These are phyloP conservation scores for Papilio polyxenes DNA, from an alignment of 1,140 invertebrate species.

Conservation along the genomic window DNA sequence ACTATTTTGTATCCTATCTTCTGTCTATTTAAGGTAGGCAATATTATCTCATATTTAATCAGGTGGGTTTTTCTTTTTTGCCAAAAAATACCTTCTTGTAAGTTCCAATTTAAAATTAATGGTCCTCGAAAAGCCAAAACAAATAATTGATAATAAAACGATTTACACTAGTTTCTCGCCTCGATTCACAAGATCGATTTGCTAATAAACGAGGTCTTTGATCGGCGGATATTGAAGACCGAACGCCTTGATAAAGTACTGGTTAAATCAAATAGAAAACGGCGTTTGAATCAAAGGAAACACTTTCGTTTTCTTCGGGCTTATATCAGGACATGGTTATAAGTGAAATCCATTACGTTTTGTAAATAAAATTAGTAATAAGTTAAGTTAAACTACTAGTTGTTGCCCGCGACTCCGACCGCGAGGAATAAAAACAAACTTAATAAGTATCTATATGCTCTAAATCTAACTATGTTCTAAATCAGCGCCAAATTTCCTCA, in stretches of 20 bases:
- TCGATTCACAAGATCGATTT: conserved; percentile 11
- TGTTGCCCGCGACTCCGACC: too few relatives aligned
- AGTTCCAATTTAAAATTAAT: neutral
- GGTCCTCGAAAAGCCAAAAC: neutral
- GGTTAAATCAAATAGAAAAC: conserved; percentile 1
- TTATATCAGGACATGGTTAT: neutral
- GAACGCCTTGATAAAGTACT: neutral
- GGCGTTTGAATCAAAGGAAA: neutral
- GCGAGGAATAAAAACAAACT: too few relatives aligned
- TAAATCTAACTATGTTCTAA: too few relatives aligned
- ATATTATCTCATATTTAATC: too few relatives aligned
- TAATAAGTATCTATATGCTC: too few relatives aligned
- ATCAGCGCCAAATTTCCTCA: too few relatives aligned
- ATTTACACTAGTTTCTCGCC: conserved; percentile 7
- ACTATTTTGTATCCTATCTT: too few relatives aligned
- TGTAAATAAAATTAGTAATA: too few relatives aligned
- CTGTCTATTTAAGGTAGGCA: too few relatives aligned
- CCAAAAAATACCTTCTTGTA: neutral
- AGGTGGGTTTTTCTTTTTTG: too few relatives aligned
- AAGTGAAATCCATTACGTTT: too few relatives aligned
- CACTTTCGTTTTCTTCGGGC: neutral
- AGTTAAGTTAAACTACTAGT: too few relatives aligned
- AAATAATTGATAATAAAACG: conserved; percentile 3
- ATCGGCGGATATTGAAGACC: neutral
- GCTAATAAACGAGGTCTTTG: conserved; percentile 33